Evolutionary conservation across 2,888 invertebrate species (phyloP), one percentile per base, ranked within the genome.

Genomic region (Eulithis testata): DNA sequence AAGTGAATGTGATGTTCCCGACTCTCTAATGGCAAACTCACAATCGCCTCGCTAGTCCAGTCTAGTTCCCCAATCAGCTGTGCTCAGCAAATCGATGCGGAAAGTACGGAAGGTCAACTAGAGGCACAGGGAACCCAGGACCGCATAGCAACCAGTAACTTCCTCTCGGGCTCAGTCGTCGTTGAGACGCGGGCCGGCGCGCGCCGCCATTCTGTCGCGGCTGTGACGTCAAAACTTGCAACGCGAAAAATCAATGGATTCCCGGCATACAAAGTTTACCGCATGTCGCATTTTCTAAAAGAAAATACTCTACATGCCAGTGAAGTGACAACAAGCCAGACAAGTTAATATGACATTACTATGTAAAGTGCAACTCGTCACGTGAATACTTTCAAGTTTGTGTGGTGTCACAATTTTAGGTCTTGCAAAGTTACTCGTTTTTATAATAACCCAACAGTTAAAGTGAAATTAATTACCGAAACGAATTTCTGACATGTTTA

Each of bases 201-300:
- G 91, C 91, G 91, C 89, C 89, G 86, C 84, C 80, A 77, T 76
- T 70, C 79, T 82, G 85, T 83, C 89, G 89, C 86, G 84, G 73
- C 78, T 72, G 84, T 90, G 89, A 91, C 91, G 91, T 91, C 85
- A 88, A 69, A 60, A 83, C 79, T 82, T 86, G 84, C 86, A 85
- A 78, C 87, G 88, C 88, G 90, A 91, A 91, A 91, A 92, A 93
- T 92, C 92, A 90, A 93, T 92, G 90, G 87, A 87, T 87, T 82
- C 83, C 85, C 81, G 61, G 31, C 64, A 47, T 14, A 11, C 54
- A 54, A 90, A 90, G 90, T 91, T 89, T 83, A 83, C 88, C 88
- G 92, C 92, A 92, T 92, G 90, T 90, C 91, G 92, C 92, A 93
- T 91, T 92, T 92, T 90, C 88, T 80, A 66, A 74, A 80, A 73